These are phyloP conservation scores for Cacatua alba DNA, from an alignment of 2,113 vertebrate species.

Conservation along the genomic window DNA sequence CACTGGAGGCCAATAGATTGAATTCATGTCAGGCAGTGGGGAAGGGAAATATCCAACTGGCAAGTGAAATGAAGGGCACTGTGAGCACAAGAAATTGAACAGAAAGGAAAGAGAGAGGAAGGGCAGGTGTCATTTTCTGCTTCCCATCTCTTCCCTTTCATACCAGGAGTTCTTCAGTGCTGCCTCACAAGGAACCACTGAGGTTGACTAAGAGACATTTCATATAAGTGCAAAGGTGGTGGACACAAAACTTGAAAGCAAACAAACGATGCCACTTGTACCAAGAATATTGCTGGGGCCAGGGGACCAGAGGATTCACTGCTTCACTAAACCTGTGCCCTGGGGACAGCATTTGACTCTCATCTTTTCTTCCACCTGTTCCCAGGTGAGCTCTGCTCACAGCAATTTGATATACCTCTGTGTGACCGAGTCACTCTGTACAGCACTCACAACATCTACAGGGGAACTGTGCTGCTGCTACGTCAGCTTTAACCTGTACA, in stretches of 20 bases:
- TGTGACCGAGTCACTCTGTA: background rate
- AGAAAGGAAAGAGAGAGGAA: background rate
- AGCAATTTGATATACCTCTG: background rate
- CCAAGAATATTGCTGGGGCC: background rate
- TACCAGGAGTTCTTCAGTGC: background rate
- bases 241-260: background rate
- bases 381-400: background rate
- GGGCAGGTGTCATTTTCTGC: background rate
- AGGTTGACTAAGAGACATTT: background rate
- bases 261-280: background rate
- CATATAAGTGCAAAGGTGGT: background rate
- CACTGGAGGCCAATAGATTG: background rate
- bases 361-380: background rate
- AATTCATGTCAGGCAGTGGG: background rate
- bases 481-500: background rate
- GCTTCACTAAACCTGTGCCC: background rate
- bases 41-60: background rate
- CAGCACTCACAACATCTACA: background rate
- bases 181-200: background rate
- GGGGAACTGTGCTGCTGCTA: background rate
- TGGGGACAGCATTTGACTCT: background rate
- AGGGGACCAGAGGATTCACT: background rate
- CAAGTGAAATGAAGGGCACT: conserved; percentile 20
- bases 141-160: background rate
- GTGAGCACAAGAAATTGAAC: background rate